phyloP scores from a whole-genome alignment of 2,113 vertebrate genomes.

The Lepus europaeus region DNA sequence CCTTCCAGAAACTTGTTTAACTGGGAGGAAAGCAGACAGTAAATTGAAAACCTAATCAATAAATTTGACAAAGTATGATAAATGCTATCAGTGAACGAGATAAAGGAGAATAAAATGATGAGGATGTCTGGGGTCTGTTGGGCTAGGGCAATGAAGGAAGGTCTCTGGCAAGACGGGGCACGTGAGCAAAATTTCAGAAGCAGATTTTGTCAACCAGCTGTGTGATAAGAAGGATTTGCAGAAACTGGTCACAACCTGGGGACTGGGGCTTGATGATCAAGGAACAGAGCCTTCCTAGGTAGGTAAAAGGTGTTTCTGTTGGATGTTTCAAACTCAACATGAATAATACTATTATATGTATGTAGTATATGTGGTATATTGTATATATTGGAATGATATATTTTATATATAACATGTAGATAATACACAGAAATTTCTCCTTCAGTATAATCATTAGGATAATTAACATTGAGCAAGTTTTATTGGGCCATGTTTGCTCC shows the following conservation, averaged over 20 bases:
- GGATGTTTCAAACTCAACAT: not conserved
- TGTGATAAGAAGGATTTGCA: not conserved
- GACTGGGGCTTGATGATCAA: fast-evolving
- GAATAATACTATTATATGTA: not conserved
- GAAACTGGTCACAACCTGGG: no score
- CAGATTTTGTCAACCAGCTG: not conserved
- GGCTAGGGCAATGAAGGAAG: not conserved
- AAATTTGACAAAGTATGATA: not conserved
- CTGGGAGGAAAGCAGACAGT: not conserved
- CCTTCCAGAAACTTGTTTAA: not conserved
- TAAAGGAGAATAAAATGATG: not conserved
- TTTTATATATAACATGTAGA: no score
- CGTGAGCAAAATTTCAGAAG: not conserved
- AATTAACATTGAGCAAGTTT: not conserved
- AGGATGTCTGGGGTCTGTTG: not conserved
- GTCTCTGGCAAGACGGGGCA: not conserved
- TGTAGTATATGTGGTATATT: no score
- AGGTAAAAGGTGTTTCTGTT: not conserved
- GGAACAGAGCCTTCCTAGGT: no score
- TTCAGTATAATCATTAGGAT: not conserved
- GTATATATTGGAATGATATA: no score
- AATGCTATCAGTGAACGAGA: not conserved
- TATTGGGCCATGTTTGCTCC: not conserved
- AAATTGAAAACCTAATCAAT: not conserved
- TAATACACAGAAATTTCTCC: not conserved